Evolutionary conservation across 1,140 invertebrate genomes (phyloP).

Genomic region (Meloidogyne exigua): DNA sequence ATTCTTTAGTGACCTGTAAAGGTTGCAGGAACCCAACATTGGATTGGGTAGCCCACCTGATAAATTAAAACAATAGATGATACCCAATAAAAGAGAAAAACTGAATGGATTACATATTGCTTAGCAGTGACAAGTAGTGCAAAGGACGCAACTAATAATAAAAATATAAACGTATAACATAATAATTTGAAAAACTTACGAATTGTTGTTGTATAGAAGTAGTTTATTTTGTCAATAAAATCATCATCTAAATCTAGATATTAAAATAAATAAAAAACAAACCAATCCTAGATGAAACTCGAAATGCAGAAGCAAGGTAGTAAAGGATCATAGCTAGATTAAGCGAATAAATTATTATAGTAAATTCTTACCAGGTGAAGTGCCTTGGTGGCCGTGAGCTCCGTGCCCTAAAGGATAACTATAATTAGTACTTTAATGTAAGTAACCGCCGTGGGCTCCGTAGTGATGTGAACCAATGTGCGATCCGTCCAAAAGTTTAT

Average conservation of each 20-base stretch:
- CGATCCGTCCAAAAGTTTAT: slow-evolving; percentile 63
- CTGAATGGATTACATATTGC: slow-evolving; percentile 49
- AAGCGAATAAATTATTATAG: neutral
- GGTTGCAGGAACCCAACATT: slow-evolving; percentile 64
- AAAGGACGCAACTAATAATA: slow-evolving; percentile 58
- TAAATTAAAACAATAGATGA: slow-evolving; percentile 22
- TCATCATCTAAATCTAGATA: slow-evolving; percentile 49
- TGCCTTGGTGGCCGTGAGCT: slow-evolving; percentile 62
- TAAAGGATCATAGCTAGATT: slow-evolving; percentile 62
- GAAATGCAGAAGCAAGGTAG: slow-evolving; percentile 62
- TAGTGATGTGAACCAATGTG: slow-evolving; percentile 63
- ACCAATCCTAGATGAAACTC: slow-evolving; percentile 60
- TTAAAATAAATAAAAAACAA: neutral
- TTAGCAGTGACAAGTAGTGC: slow-evolving; percentile 62
- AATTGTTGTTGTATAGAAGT: slow-evolving; percentile 64
- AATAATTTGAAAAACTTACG: slow-evolving; percentile 38
- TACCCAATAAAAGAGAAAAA: neutral
- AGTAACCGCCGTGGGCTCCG: slow-evolving; percentile 60
- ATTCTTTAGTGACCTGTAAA: slow-evolving; percentile 42
- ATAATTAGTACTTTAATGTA: neutral
- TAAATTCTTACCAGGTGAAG: slow-evolving; percentile 48
- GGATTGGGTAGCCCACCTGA: slow-evolving; percentile 56
- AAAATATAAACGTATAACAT: slow-evolving; percentile 25
- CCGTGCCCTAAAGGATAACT: slow-evolving; percentile 32
- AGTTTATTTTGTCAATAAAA: slow-evolving; percentile 64